Evolutionary conservation across 2,888 invertebrate species (phyloP), one percentile per base, ranked within the genome.

Genomic region (Agrypnus murinus): DNA sequence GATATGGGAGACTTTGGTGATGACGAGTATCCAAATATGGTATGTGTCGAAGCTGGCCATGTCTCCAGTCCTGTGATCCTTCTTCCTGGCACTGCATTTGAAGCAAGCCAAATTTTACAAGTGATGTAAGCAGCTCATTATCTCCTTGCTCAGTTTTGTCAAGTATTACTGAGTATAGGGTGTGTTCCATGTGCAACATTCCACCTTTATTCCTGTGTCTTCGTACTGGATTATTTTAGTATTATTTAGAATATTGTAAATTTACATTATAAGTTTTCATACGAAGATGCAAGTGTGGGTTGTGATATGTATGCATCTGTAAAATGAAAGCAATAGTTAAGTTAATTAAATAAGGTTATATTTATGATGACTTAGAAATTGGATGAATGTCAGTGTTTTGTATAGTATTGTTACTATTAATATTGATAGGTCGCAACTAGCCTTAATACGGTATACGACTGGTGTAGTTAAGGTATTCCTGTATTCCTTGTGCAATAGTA

Each of bases 1-100:
- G 95, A 95, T 84, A 95, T 97, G 87, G 89, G 92, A 1, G 98
- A 98, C 87, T 96, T 98, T 85, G 97, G 96, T n/a, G 96, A 97
- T 86, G 96, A 97, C 82, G 97, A 98, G 86, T 98, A 95, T 86
- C 95, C 95, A 8, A 95, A 95, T 85, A 97, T 98, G 97, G 90
- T 98, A 78, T 98, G 98, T 86, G 95, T 98, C 73, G 98, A 98
- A 87, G 93, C 96, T 71, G 97, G 97, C 25, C 93, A 95, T 81
- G 96, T 97, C 17, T 93, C 94, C 76, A 91, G 93, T 81, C 96
- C 96, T 69, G 93, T 96, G 69, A 93, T 95, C 82, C 89, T 97
- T 77, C 88, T 95, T 81, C 96, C 96, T 70, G 95, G 96, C 72
- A 96, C 95, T 75, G 95, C 96, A 81, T 97, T 95, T 86, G 96